These are phyloP conservation scores for Rhabdornis inornatus DNA, from an alignment of 2,113 vertebrate species.

Conservation along the genomic window DNA sequence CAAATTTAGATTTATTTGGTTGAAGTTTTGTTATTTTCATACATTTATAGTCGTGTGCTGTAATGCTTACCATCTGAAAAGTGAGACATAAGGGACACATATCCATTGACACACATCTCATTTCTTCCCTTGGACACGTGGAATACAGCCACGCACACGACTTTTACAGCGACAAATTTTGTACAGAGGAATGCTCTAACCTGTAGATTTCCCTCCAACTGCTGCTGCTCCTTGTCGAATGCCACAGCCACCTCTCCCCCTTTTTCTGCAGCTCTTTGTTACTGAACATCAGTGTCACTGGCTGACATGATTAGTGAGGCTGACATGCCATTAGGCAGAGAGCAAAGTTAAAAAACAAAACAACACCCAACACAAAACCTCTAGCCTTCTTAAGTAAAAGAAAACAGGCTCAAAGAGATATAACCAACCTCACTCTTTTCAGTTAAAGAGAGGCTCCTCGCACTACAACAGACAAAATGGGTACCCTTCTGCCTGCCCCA, in stretches of 20 bases:
- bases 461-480: neutral
- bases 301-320: conserved; percentile 55
- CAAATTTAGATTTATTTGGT: neutral
- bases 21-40: neutral
- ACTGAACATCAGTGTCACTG: conserved; percentile 49
- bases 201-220: neutral
- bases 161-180: neutral
- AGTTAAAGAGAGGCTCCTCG: conserved; percentile 8
- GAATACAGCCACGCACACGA: neutral
- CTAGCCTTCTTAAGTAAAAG: neutral
- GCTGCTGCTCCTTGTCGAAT: neutral
- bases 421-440: neutral
- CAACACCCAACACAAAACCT: neutral
- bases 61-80: neutral
- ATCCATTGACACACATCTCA: neutral
- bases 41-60: neutral
- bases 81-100: neutral
- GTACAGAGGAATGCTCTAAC: neutral
- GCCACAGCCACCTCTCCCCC: neutral
- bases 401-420: neutral
- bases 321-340: conserved; percentile 53
- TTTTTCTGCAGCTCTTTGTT: conserved; percentile 49
- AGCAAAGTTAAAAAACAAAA: neutral
- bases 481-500: neutral
- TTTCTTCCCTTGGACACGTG: neutral